Conservation (phyloP, 2,113 vertebrate species). For the Bolborhynchus lineola region DNA sequence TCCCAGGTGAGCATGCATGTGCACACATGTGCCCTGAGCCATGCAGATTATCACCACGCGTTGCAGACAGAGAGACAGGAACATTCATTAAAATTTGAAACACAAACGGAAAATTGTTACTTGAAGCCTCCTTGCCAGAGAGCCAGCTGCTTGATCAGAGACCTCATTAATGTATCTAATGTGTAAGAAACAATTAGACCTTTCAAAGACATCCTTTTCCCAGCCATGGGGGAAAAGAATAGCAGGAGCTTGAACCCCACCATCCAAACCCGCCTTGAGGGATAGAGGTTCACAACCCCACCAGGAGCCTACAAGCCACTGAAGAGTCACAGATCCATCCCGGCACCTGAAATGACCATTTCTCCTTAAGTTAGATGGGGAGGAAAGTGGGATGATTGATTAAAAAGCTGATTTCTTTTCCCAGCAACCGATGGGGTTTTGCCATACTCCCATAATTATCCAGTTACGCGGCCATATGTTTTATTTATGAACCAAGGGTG, state of each 20-base stretch:
- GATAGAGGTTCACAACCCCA: neutral
- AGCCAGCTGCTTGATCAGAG: conserved; percentile 62
- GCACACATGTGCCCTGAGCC: neutral
- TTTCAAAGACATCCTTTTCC: conserved; percentile 43
- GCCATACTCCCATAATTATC: conserved; percentile 67
- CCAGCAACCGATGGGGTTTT: conserved; percentile 44
- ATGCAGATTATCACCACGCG: conserved; percentile 28
- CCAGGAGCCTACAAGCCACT: neutral
- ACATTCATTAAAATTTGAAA: conserved; percentile 79
- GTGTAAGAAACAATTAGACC: conserved; percentile 50
- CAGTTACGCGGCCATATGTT: conserved; percentile 62
- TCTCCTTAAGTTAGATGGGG: neutral
- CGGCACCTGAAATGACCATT: neutral
- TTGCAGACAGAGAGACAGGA: conserved; percentile 60
- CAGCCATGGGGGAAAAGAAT: neutral
- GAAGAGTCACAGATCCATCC: neutral
- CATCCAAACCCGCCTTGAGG: neutral
- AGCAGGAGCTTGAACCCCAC: neutral
- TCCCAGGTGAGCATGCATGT: no score
- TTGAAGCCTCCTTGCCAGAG: conserved; percentile 68
- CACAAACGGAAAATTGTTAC: conserved; percentile 78
- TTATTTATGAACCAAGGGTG: conserved; percentile 66
- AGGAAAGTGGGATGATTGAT: conserved; percentile 12
- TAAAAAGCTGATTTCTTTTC: conserved; percentile 50
- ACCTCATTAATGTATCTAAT: conserved; percentile 68